Conservation (phyloP, 1,140 invertebrate species). For the Acromyrmex charruanus region DNA sequence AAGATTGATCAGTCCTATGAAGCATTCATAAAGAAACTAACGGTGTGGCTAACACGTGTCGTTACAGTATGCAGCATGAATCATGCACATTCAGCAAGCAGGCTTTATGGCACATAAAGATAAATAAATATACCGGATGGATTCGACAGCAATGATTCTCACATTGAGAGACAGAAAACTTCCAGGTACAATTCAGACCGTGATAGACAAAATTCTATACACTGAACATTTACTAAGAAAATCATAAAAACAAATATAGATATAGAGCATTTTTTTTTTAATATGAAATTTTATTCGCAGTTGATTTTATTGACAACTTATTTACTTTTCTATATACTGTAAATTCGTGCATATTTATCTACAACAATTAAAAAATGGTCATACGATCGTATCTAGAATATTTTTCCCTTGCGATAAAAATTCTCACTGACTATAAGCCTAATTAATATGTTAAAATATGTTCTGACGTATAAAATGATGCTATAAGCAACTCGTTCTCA, state of each 20-base stretch:
- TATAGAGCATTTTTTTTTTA: background rate
- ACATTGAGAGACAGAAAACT: background rate
- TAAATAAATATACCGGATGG: constrained; percentile 49
- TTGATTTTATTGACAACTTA: background rate
- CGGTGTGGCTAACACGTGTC: constrained; percentile 29
- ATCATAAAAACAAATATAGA: background rate
- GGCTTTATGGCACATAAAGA: constrained; percentile 53
- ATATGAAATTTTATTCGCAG: background rate
- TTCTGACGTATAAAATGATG: background rate
- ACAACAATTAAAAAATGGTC: constrained; percentile 13
- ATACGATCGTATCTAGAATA: background rate
- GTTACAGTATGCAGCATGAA: constrained; percentile 12
- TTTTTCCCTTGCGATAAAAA: constrained; percentile 31
- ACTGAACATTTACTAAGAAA: background rate
- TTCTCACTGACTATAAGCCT: background rate
- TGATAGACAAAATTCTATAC: background rate
- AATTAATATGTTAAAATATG: constrained; percentile 19
- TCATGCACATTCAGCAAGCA: constrained; percentile 43
- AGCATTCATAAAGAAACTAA: constrained; percentile 16
- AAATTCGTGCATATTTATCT: background rate
- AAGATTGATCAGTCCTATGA: constrained; percentile 26
- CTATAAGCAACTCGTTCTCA: background rate
- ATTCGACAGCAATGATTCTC: background rate
- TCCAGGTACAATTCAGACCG: background rate
- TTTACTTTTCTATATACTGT: background rate